Evolutionary conservation across 2,888 invertebrate genomes (phyloP), one percentile per base, ranked within the genome.

Genomic region (Lutraria lutraria): DNA sequence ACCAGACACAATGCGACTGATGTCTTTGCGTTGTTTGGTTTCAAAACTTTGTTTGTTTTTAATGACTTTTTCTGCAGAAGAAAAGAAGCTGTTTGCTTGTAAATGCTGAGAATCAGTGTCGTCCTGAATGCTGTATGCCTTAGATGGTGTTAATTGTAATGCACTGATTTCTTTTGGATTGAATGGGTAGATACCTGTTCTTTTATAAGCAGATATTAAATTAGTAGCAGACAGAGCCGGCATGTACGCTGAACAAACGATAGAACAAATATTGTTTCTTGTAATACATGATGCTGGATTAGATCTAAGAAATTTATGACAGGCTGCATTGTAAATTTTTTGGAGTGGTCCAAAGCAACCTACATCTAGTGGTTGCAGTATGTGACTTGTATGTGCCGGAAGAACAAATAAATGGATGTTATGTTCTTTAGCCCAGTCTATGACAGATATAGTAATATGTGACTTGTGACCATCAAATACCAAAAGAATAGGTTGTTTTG

Each of bases 341-440:
- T 84, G 84, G 15, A 72, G 25, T 19, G 84, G 72, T 0, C 72
- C 84, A 25, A 84, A 84, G 72, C 84, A 84, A 0, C 83, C 83
- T 15, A 83, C 63, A 83, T 83, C 83, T 19, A 83, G 29, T 25
- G 60, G 83, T 60, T 83, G 83, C 6, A 60, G 60, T 25, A 63
- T 6, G 31, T 83, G 83, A 34, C 83, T 83, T 8, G 83, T 60
- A 56, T 83, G 83, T 4, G 63, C 83, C 13, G 83, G 83, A 10
- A 83, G 25, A 12, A 83, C 83, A 52, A 83, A 34, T 2, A 83
- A 21, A 4, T 25, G n/a, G 29, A 60, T 19, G 60, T 83, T 60
- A 21, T 83, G 56, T 60, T 83, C 19, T 1, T 83, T 53, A 8
- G 53, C 53, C 81, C 81, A 53, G 4, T 80, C 8, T 3, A 80